Evolutionary conservation across 1,140 invertebrate genomes (phyloP), one percentile per base, ranked within the genome.

Genomic region (Zaprionus capensis): DNA sequence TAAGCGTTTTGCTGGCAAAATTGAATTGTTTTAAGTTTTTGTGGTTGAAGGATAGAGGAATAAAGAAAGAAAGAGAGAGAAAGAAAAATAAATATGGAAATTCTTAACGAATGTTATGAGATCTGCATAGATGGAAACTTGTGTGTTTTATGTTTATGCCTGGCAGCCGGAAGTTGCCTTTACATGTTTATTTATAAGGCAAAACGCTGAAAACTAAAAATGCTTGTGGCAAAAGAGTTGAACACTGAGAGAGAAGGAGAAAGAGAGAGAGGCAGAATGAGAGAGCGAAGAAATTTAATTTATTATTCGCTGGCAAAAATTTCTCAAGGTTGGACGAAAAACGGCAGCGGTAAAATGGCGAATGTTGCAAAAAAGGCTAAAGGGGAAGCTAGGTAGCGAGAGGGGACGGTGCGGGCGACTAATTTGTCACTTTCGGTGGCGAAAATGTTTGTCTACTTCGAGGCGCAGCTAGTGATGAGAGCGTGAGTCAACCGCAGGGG

Each of bases 11-110:
- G 20, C 41, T 14, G 53, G 57, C 67, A 7, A 58, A 61, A 58
- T 72, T 63, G 55, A 70, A 83, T 77, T 83, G 73, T 68, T 82
- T 79, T 36, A 58, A 72, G 61, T 79, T 65, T 57, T 51, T 78
- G 69, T 49, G 69, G 68, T 57, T 46, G 68, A 34, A 49, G 14
- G 20, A 24, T 2, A 24, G 12, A 4, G 46, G 20, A n/a, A 51
- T 2, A 51, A 20, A 14, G 11, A 20, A 2, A 14, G 46, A 22
- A 4, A 51, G 11, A 9, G 20, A 51, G 12, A 51, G 11, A 51
- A 11, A 11, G 9, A 51, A 41, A 41, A 15, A 24, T 24, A 51
- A 51, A 24, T 51, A 24, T 20, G 46, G 46, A 51, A 51, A 51
- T 51, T 51, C 46, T 24, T 51, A 70, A 81, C 15, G 56, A 64